phyloP scores from a whole-genome alignment of 2,888 invertebrate genomes.

The Kuschelorhynchus macadamiae region DNA sequence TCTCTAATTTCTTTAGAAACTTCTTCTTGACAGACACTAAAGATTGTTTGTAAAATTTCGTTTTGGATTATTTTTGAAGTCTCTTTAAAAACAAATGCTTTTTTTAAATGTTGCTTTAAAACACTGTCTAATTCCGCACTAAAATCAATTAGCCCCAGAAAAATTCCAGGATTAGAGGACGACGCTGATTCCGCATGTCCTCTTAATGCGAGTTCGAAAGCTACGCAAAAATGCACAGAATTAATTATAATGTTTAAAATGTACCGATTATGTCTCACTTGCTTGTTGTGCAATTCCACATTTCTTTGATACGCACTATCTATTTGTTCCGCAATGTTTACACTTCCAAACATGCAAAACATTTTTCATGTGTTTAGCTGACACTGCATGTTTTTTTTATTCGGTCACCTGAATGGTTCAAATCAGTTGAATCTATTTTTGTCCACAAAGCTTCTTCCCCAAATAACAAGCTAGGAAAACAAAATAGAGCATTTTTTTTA shows the following conservation, averaged over 20 bases:
- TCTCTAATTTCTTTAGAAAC: too few species aligned
- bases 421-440: conserved; percentile 34
- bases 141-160: conserved; percentile 36
- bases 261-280: conserved; percentile 38
- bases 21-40: conserved; percentile 37
- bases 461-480: conserved; percentile 40
- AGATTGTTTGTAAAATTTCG: conserved; percentile 36
- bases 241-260: conserved; percentile 41
- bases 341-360: conserved; percentile 39
- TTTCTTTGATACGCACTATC: conserved; percentile 18
- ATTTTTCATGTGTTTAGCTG: conserved; percentile 40
- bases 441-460: conserved; percentile 32
- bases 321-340: conserved; percentile 34
- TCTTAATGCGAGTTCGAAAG: conserved; percentile 36
- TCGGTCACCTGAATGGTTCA: conserved; percentile 28
- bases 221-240: conserved; percentile 37
- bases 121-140: conserved; percentile 38
- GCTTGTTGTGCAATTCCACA: conserved; percentile 34
- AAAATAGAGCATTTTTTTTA: conserved; percentile 27
- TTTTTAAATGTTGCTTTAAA: conserved; percentile 21
- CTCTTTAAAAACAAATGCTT: conserved; percentile 34
- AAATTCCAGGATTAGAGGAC: conserved; percentile 35
- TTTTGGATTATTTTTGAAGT: conserved; percentile 44
- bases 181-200: conserved; percentile 29
- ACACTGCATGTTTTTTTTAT: conserved; percentile 18